phyloP scores from a whole-genome alignment of 2,888 invertebrate species.

The Tryphoninae sp. region DNA sequence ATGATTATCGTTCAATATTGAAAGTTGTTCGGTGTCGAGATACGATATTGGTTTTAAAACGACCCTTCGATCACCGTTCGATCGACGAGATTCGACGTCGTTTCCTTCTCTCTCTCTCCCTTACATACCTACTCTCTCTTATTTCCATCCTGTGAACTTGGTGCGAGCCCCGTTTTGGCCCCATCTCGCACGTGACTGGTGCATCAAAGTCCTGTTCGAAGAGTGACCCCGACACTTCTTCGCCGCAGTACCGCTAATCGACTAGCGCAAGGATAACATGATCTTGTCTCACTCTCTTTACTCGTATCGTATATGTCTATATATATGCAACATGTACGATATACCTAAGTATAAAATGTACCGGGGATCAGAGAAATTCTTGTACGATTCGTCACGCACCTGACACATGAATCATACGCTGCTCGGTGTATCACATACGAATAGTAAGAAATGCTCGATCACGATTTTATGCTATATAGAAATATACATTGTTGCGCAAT shows the following conservation, averaged over 20 bases:
- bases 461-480: constrained; percentile 20
- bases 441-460: constrained; percentile 40
- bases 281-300: constrained; percentile 40
- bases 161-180: neutral
- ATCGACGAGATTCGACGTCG: constrained; percentile 7
- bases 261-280: constrained; percentile 56
- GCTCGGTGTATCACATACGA: constrained; percentile 23
- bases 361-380: constrained; percentile 51
- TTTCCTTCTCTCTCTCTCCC: neutral
- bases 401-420: constrained; percentile 55
- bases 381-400: constrained; percentile 55
- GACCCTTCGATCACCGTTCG: constrained; percentile 15
- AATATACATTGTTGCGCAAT: constrained; percentile 18
- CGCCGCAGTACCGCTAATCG: constrained; percentile 56
- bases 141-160: constrained; percentile 35
- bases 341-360: constrained; percentile 27
- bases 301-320: constrained; percentile 21
- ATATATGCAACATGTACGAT: constrained; percentile 2
- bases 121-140: neutral
- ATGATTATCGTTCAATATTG: neutral
- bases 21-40: neutral
- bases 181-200: constrained; percentile 35
- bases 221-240: constrained; percentile 58
- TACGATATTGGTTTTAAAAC: neutral
- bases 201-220: constrained; percentile 52